These are phyloP conservation scores for Phoebastria nigripes DNA, from an alignment of 2,797 vertebrate genomes.

Conservation along the genomic window DNA sequence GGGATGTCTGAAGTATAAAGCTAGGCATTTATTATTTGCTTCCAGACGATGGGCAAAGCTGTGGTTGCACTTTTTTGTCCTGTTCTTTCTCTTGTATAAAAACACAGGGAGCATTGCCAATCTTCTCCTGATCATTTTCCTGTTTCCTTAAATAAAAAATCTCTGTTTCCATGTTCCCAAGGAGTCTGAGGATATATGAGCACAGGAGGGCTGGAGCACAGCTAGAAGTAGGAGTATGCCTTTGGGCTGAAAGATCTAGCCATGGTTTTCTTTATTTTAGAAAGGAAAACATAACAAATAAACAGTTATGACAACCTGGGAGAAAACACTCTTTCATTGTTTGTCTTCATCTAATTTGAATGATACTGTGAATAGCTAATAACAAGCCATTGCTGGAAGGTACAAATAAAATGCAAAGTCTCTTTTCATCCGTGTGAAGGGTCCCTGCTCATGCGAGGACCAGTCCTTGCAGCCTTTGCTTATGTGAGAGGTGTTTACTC, in stretches of 20 bases:
- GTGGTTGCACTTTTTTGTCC: not conserved
- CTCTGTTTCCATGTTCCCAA: not conserved
- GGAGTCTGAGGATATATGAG: not conserved
- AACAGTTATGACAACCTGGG: not conserved
- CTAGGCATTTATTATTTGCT: not conserved
- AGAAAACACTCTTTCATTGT: not conserved
- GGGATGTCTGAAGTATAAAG: not conserved
- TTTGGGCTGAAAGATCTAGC: not conserved
- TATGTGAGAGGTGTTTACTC: not conserved
- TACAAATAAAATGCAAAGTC: not conserved
- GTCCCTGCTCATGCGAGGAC: not conserved
- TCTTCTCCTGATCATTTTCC: not conserved
- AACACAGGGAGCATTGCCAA: not conserved
- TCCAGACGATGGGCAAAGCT: not conserved
- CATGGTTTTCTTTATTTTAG: not conserved
- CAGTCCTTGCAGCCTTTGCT: not conserved
- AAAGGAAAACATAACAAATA: not conserved
- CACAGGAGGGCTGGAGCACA: not conserved
- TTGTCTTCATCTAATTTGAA: not conserved
- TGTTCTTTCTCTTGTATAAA: not conserved
- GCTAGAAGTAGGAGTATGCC: not conserved
- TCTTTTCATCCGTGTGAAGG: not conserved
- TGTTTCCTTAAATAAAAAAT: not conserved
- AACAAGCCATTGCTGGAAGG: not conserved
- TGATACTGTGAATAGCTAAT: not conserved